Evolutionary conservation across 2,888 invertebrate genomes (phyloP).

Genomic region (Magallana nippona): DNA sequence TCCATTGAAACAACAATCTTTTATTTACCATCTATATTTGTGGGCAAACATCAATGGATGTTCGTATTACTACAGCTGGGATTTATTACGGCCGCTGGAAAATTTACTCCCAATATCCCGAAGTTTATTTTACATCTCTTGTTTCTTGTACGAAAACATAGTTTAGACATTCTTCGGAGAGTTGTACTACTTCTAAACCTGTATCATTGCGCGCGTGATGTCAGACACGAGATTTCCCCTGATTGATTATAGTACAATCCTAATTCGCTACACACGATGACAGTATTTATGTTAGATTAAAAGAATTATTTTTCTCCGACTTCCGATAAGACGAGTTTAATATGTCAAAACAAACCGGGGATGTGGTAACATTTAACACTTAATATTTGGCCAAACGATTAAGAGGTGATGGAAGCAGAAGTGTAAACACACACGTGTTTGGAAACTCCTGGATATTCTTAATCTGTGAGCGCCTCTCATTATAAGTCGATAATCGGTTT

Average conservation of each 20-base stretch:
- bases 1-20: slow-evolving; percentile 8
- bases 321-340: slow-evolving; percentile 6
- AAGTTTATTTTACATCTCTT: slow-evolving; percentile 29
- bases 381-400: slow-evolving; percentile 20
- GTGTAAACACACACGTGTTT: slow-evolving; percentile 4
- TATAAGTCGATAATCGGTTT: not conserved
- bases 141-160: slow-evolving; percentile 25
- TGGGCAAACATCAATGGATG: not conserved
- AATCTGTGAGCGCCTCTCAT: not conserved
- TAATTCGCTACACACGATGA: not conserved
- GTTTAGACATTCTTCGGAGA: not conserved
- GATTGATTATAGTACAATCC: not conserved
- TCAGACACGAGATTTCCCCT: not conserved
- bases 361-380: slow-evolving; percentile 15
- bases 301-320: not conserved
- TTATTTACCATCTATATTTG: slow-evolving; percentile 11
- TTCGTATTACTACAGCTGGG: slow-evolving; percentile 28
- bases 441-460: not conserved
- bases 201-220: slow-evolving; percentile 13
- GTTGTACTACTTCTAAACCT: not conserved
- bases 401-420: not conserved
- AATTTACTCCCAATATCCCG: slow-evolving; percentile 7
- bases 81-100: slow-evolving; percentile 20
- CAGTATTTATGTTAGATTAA: not conserved
- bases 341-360: slow-evolving; percentile 22